Evolutionary conservation across 2,888 invertebrate genomes (phyloP), one percentile per base, ranked within the genome.

Genomic region (Hecatera dysodea): DNA sequence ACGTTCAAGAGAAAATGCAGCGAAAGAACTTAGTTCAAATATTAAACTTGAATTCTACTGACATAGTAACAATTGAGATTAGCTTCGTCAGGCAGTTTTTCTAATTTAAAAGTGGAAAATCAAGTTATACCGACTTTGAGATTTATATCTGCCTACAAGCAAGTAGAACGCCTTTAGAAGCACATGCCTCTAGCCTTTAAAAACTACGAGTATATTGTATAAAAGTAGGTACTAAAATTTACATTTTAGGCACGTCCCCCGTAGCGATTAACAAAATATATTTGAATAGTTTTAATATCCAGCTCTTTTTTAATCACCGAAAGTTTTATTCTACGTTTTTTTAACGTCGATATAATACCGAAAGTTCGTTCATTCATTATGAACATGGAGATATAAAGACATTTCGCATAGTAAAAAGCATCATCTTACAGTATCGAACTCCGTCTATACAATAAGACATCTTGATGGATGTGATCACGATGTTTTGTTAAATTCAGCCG

Each of bases 381-480:
- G 82, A 83, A 81, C 82, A 83, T 81, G 82, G 86, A 90, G 87
- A 91, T 89, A 89, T 89, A 89, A 90, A 87, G 87, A 88, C 86
- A 89, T 89, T 88, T 90, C 88, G 87, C 86, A 89, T 90, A 90
- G 89, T 90, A 91, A 90, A 90, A 89, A 89, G 84, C 86, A 83
- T 88, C 78, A 86, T 87, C 87, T 89, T 89, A 90, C 89, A 89
- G 85, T 76, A 84, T 87, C 80, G 86, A 89, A 88, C 89, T 56
- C 88, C 90, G 89, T 91, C 93, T 92, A 92, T 93, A 91, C 90
- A 90, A 90, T 88, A 90, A 90, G 93, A 92, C 93, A 91, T 90
- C 86, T 93, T 94, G 94, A 94, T 93, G 89, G 93, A 94, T 93
- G 93, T 85, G 90, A 90, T 92, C 88, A 86, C 90, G 90, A 91